Conservation (phyloP, 2,113 vertebrate genomes). For the Cavia porcellus region DNA sequence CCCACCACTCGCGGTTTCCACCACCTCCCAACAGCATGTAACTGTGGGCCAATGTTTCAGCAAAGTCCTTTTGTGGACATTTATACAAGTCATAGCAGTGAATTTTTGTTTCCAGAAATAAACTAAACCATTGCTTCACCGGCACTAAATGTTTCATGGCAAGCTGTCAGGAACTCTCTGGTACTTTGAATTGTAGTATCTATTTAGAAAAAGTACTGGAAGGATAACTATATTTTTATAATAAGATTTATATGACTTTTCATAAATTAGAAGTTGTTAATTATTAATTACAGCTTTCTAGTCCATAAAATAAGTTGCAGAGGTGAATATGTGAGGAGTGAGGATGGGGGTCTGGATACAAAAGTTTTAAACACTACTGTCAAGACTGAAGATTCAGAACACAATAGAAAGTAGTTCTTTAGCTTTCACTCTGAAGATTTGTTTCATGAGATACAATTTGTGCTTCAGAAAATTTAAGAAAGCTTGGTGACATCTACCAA, state of each 20-base stretch:
- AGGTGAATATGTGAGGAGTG: not conserved
- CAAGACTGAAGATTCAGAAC: not conserved
- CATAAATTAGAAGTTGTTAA: constrained; percentile 18
- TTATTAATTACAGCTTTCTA: not conserved
- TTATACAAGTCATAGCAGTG: not conserved
- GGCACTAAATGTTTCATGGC: not conserved
- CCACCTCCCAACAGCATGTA: too few relatives aligned
- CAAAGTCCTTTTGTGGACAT: not conserved
- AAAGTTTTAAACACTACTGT: not conserved
- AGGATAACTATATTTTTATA: not conserved
- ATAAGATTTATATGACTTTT: not conserved
- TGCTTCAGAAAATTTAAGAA: constrained; percentile 38
- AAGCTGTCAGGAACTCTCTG: not conserved
- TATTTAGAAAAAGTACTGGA: not conserved
- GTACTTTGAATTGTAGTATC: not conserved
- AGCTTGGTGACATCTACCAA: not conserved
- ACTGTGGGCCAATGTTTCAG: fast-evolving
- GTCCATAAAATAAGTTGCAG: not conserved
- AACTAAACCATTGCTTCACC: not conserved
- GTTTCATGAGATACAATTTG: not conserved
- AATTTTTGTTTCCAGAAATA: not conserved
- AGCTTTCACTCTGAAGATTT: not conserved
- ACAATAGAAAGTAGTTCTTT: not conserved
- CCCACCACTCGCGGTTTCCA: too few relatives aligned
- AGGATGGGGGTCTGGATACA: not conserved